phyloP scores from a whole-genome alignment of 2,113 vertebrate species.

The Mobula birostris region DNA sequence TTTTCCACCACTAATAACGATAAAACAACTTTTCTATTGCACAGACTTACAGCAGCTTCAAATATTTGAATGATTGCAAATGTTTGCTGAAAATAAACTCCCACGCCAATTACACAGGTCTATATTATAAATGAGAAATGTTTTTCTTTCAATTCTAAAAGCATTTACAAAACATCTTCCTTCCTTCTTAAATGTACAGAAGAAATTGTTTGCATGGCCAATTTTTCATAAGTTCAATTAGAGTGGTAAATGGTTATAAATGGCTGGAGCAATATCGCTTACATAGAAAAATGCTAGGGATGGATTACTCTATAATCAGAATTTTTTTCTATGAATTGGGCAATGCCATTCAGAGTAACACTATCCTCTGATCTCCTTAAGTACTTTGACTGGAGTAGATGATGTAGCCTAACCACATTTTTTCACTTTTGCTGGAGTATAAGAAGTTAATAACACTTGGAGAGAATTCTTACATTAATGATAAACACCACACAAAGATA shows the following conservation, averaged over 20 bases:
- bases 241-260: neutral
- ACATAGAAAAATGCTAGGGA: neutral
- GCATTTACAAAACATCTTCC: neutral
- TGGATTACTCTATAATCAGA: neutral
- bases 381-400: neutral
- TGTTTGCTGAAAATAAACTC: neutral
- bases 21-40: neutral
- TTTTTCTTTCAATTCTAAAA: neutral
- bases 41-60: neutral
- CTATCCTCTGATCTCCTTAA: neutral
- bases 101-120: neutral
- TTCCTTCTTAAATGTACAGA: no score
- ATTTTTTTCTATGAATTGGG: neutral
- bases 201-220: neutral
- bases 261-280: neutral
- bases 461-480: neutral
- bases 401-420: constrained; percentile 16
- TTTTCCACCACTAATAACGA: neutral
- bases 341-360: neutral
- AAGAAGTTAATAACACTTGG: neutral
- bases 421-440: constrained; percentile 2
- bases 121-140: neutral
- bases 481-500: neutral
- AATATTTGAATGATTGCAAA: neutral
- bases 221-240: neutral